Evolutionary conservation across 2,888 invertebrate genomes (phyloP).

Genomic region (Synergus gifuensis): DNA sequence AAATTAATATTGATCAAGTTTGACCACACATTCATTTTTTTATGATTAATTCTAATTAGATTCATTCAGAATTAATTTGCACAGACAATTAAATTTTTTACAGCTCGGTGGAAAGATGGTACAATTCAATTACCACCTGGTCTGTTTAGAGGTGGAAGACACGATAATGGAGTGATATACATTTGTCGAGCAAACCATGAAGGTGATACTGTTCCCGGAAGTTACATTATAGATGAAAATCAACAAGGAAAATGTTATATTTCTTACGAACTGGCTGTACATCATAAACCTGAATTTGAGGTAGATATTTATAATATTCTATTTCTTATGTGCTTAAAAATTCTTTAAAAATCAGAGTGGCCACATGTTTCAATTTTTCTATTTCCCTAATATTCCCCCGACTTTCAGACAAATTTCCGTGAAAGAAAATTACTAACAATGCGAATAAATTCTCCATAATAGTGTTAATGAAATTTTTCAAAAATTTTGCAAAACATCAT

Average conservation of each 20-base stretch:
- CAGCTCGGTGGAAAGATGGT: constrained; percentile 50
- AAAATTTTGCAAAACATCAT: too few species aligned
- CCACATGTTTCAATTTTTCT: background rate
- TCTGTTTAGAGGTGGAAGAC: constrained; percentile 50
- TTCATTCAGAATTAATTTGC: background rate
- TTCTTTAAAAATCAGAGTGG: too few species aligned
- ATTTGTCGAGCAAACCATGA: constrained; percentile 53
- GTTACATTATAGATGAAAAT: constrained; percentile 47
- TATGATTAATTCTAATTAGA: background rate
- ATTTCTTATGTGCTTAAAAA: background rate
- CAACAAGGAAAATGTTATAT: constrained; percentile 49
- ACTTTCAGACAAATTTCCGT: background rate
- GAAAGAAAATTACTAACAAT: background rate
- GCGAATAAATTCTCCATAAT: too few species aligned
- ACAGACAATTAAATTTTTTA: background rate
- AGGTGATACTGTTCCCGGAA: constrained; percentile 52
- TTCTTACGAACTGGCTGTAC: constrained; percentile 47
- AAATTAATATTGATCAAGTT: background rate
- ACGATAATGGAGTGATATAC: constrained; percentile 43
- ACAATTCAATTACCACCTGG: constrained; percentile 47
- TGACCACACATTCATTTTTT: background rate
- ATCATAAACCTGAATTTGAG: constrained; percentile 49
- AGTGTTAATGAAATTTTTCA: too few species aligned
- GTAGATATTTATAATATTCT: constrained; percentile 21
- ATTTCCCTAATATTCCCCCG: background rate